Conservation (phyloP, 2,888 invertebrate genomes). For the Hydraecia micacea region DNA sequence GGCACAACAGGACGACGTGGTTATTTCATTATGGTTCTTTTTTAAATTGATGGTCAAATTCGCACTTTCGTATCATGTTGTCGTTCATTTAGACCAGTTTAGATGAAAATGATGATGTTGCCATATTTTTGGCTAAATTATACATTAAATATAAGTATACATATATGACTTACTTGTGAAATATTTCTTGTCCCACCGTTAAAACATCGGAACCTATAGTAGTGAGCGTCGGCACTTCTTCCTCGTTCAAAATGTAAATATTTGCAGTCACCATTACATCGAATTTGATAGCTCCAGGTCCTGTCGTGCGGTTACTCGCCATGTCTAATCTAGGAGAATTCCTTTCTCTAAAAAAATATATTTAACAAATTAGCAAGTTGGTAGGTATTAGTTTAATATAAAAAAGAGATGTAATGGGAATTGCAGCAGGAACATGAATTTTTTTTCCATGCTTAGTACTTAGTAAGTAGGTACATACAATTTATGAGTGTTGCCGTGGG, state of each 20-base stretch:
- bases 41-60: conserved; percentile 24
- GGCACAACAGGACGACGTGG: conserved; percentile 27
- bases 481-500: too few species aligned
- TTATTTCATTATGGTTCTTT: conserved; percentile 5
- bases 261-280: conserved; percentile 87
- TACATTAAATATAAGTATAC: not conserved
- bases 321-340: conserved; percentile 87
- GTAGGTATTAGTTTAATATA: not conserved
- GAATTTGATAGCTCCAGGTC: conserved; percentile 91
- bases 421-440: too few species aligned
- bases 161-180: conserved; percentile 82
- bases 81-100: not conserved
- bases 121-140: not conserved
- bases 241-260: conserved; percentile 92
- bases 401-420: too few species aligned
- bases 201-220: conserved; percentile 92
- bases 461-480: too few species aligned
- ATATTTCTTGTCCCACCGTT: conserved; percentile 90
- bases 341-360: conserved; percentile 76
- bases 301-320: conserved; percentile 91
- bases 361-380: not conserved
- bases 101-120: not conserved
- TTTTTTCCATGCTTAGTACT: too few species aligned
- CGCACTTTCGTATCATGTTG: not conserved
- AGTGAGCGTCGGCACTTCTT: conserved; percentile 93